phyloP scores from a whole-genome alignment of 2,797 vertebrate species.

The Poecile montanus region DNA sequence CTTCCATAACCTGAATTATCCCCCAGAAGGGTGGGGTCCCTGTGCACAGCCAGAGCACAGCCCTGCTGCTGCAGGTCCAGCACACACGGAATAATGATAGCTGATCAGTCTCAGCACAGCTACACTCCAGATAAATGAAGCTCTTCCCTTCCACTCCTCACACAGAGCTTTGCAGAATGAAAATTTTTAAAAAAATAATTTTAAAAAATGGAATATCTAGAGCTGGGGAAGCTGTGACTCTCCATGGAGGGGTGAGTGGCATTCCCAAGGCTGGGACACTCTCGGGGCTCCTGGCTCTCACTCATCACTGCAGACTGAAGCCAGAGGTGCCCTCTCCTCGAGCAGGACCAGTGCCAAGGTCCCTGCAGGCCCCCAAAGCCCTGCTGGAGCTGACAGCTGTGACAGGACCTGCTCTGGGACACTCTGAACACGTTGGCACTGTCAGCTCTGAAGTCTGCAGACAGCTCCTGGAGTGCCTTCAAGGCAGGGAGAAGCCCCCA shows the following conservation, averaged over 20 bases:
- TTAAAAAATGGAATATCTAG: rapidly evolving
- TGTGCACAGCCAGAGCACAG: neutral
- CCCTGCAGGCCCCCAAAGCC: neutral
- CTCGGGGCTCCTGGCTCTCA: neutral
- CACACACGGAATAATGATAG: neutral
- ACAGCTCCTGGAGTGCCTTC: neutral
- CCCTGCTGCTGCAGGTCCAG: neutral
- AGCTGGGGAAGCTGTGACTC: neutral
- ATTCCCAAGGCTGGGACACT: neutral
- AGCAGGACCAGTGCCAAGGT: neutral
- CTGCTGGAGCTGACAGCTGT: neutral
- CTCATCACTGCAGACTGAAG: neutral
- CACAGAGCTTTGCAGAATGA: neutral
- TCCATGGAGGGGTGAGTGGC: neutral
- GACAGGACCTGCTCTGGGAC: neutral
- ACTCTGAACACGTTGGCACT: neutral
- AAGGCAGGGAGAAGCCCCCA: neutral
- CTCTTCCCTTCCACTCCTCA: neutral
- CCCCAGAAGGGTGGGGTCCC: rapidly evolving
- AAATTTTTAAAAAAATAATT: no score
- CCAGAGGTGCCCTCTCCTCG: neutral
- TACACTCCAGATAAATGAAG: neutral
- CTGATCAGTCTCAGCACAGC: neutral
- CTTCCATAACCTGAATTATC: neutral
- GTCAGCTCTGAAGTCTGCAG: neutral